These are phyloP conservation scores for Sandelia bainsii DNA, from an alignment of 2,797 vertebrate genomes.

Conservation along the genomic window DNA sequence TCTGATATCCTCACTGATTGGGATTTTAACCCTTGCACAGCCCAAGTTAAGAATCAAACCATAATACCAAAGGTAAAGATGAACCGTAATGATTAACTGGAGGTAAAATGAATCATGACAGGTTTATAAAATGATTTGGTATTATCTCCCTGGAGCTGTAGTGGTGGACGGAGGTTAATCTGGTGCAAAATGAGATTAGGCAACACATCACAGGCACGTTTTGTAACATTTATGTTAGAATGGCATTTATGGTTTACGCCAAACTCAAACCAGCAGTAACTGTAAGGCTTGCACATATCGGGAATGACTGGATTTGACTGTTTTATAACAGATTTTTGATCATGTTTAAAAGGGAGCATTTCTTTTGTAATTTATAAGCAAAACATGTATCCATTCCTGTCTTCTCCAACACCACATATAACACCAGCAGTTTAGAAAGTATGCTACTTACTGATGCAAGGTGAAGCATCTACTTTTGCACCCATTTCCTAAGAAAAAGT, in stretches of 20 bases:
- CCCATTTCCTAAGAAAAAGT: neutral
- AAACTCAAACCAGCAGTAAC: slow-evolving; percentile 17
- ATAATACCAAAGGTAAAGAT: slow-evolving; percentile 27
- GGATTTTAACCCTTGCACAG: slow-evolving; percentile 87
- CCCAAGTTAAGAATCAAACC: slow-evolving; percentile 89
- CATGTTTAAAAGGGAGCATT: neutral
- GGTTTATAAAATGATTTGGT: neutral
- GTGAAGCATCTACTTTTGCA: neutral
- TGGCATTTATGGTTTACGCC: neutral
- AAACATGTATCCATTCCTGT: slow-evolving; percentile 20
- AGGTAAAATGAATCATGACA: neutral
- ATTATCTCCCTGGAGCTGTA: neutral
- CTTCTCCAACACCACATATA: neutral
- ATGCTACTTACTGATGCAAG: neutral
- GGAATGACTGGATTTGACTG: neutral
- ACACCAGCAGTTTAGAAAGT: slow-evolving; percentile 26
- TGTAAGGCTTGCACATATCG: neutral
- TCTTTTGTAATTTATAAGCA: neutral
- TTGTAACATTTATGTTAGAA: neutral
- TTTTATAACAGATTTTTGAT: slow-evolving; percentile 9
- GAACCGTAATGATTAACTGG: neutral
- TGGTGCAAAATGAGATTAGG: slow-evolving; percentile 1
- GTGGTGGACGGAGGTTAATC: neutral
- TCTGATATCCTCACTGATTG: slow-evolving; percentile 91
- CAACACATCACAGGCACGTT: neutral